phyloP scores from a whole-genome alignment of 2,888 invertebrate genomes.

The Eurytoma adleriae region DNA sequence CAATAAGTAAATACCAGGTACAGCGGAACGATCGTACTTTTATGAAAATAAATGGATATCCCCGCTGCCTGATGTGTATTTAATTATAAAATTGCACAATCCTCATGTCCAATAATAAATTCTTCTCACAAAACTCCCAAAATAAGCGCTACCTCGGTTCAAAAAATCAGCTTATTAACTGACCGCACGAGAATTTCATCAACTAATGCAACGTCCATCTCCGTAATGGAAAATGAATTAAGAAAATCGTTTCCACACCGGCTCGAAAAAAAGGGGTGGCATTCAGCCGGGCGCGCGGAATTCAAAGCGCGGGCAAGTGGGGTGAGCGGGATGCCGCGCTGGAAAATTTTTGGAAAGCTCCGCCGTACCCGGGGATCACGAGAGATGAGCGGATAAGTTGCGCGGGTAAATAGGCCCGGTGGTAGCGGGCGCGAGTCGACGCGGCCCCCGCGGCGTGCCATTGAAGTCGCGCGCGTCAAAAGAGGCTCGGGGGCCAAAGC shows the following conservation, averaged over 20 bases:
- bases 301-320: background rate
- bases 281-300: background rate
- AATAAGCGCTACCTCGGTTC: too few species aligned
- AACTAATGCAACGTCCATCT: conserved; percentile 24
- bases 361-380: background rate
- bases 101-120: too few species aligned
- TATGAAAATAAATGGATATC: too few species aligned
- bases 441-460: background rate
- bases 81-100: too few species aligned
- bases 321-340: background rate
- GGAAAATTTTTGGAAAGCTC: conserved; percentile 1
- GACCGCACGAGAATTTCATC: background rate
- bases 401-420: background rate
- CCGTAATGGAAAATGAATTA: conserved; percentile 17
- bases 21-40: too few species aligned
- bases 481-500: background rate
- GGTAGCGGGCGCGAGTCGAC: too few species aligned
- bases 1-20: too few species aligned
- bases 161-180: conserved; percentile 25
- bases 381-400: conserved; percentile 1
- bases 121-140: too few species aligned
- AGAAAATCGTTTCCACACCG: background rate
- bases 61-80: too few species aligned
- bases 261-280: background rate
- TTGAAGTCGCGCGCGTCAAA: background rate